These are phyloP conservation scores for Tholera decimalis DNA, from an alignment of 2,888 invertebrate genomes.

Conservation along the genomic window DNA sequence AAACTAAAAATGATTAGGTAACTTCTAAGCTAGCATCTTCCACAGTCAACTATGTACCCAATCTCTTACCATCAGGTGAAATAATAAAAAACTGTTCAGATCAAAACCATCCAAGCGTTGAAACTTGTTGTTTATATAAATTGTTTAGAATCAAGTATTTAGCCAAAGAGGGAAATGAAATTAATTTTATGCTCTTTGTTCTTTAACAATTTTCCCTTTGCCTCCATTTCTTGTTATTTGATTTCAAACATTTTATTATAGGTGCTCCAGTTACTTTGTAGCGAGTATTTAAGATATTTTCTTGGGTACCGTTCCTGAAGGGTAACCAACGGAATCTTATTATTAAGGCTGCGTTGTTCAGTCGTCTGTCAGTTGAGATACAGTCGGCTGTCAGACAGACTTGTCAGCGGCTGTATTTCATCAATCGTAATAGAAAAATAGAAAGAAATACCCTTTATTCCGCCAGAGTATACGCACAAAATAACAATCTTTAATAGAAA, in stretches of 20 bases:
- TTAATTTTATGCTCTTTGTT: slow-evolving; percentile 66
- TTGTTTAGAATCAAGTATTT: slow-evolving; percentile 58
- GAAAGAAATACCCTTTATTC: no score
- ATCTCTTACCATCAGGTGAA: not conserved
- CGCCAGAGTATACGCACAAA: no score
- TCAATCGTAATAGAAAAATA: no score
- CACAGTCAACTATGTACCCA: no score
- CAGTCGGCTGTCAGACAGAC: no score
- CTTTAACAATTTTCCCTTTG: slow-evolving; percentile 51
- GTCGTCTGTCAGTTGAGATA: not conserved
- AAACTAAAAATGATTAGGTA: no score
- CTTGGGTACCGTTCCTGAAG: slow-evolving; percentile 5
- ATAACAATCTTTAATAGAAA: no score
- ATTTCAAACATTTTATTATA: slow-evolving; percentile 60
- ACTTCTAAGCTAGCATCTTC: no score
- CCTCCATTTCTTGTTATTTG: slow-evolving; percentile 57
- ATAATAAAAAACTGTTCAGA: not conserved
- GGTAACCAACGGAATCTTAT: not conserved
- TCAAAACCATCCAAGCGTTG: slow-evolving; percentile 16
- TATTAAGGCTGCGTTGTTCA: no score
- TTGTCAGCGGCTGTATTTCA: no score
- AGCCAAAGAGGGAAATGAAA: slow-evolving; percentile 45
- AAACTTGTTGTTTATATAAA: slow-evolving; percentile 38
- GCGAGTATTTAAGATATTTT: slow-evolving; percentile 59
- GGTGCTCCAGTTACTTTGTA: slow-evolving; percentile 53